Evolutionary conservation across 2,113 vertebrate species (phyloP).

Genomic region (Phrynocephalus versicolor): DNA sequence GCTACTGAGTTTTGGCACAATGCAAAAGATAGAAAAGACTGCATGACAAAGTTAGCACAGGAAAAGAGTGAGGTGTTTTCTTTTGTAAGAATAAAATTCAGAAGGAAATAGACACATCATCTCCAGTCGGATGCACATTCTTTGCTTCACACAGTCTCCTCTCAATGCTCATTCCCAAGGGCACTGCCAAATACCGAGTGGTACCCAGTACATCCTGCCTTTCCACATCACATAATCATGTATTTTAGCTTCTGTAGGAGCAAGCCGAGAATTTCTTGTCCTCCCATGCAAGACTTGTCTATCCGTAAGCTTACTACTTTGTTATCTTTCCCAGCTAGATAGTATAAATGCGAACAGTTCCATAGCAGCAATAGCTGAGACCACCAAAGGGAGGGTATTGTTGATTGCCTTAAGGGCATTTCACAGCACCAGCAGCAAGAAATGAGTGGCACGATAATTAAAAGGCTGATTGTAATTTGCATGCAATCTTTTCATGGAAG

Average conservation of each 20-base stretch:
- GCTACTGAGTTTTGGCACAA: constrained; percentile 23
- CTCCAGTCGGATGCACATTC: constrained; percentile 60
- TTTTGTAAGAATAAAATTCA: constrained; percentile 53
- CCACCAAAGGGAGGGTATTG: constrained; percentile 30
- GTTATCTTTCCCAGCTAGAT: constrained; percentile 18
- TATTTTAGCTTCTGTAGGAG: constrained; percentile 25
- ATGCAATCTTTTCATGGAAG: background rate
- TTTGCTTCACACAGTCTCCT: constrained; percentile 51
- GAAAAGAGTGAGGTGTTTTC: constrained; percentile 41
- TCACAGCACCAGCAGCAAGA: background rate
- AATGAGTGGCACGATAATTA: constrained; percentile 2
- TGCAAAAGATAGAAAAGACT: constrained; percentile 8
- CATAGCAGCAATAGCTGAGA: constrained; percentile 21
- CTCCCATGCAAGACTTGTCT: constrained; percentile 23
- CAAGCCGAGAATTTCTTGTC: constrained; percentile 29
- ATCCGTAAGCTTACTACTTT: constrained; percentile 34
- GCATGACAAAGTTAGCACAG: constrained; percentile 49
- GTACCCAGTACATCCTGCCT: constrained; percentile 50
- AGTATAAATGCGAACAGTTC: constrained; percentile 33
- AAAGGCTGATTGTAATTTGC: background rate
- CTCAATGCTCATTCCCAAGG: constrained; percentile 34
- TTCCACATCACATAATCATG: constrained; percentile 54
- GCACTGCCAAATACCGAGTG: constrained; percentile 55
- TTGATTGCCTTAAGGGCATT: constrained; percentile 3
- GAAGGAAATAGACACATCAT: constrained; percentile 56